Evolutionary conservation across 35 echinoderm and acorn worm genomes (phyloP).

Genomic region (Eucidaris tribuloides): DNA sequence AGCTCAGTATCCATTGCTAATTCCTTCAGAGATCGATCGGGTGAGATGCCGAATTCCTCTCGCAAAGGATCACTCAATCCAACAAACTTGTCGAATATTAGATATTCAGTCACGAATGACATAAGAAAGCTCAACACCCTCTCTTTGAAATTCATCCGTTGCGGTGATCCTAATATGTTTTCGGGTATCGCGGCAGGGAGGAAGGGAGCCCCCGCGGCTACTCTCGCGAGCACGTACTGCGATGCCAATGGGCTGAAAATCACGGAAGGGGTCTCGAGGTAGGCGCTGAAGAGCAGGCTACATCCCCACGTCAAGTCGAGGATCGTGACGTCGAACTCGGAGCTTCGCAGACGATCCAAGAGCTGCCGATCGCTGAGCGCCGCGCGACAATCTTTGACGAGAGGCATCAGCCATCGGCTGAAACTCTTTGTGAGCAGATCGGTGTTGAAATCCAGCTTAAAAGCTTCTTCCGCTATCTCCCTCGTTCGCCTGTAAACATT

Average conservation of each 20-base stretch:
- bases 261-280: background rate
- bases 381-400: constrained; percentile 6
- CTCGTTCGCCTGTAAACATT: constrained; percentile 3
- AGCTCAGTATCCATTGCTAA: background rate
- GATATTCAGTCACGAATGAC: background rate
- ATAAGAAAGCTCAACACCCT: background rate
- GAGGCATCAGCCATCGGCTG: background rate
- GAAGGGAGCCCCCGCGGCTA: background rate
- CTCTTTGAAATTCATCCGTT: constrained; percentile 3
- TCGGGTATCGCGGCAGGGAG: background rate
- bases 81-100: background rate
- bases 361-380: background rate
- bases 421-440: background rate
- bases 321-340: constrained; percentile 7
- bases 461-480: background rate
- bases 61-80: background rate
- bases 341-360: background rate
- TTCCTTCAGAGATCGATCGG: background rate
- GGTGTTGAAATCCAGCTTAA: background rate
- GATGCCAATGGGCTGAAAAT: background rate
- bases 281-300: background rate
- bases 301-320: background rate
- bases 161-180: background rate
- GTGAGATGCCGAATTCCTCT: background rate
- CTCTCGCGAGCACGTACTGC: background rate